Evolutionary conservation across 2,113 vertebrate genomes (phyloP).

Genomic region (Dromaius novaehollandiae): DNA sequence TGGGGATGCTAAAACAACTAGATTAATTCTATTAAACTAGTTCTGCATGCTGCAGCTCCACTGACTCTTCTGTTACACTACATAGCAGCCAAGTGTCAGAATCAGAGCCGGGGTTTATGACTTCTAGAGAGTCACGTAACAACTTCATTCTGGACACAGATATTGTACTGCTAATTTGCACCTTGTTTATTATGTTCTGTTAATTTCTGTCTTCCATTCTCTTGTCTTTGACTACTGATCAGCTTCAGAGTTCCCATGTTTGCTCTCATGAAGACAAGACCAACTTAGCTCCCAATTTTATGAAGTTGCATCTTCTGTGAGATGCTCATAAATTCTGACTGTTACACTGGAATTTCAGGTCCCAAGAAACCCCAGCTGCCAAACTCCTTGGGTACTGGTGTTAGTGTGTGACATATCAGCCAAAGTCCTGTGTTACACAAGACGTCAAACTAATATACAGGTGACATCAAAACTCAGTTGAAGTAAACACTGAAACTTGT

Average conservation of each 20-base stretch:
- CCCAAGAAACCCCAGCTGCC: too few species aligned
- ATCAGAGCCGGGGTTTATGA: rapidly evolving
- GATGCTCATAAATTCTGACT: neutral
- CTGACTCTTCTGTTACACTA: neutral
- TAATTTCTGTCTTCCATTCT: neutral
- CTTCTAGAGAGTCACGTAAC: neutral
- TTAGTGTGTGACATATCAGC: neutral
- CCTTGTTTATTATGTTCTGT: neutral
- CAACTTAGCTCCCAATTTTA: neutral
- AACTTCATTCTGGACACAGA: neutral
- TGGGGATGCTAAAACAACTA: neutral
- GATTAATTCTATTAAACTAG: neutral
- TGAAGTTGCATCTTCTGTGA: neutral
- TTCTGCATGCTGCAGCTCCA: neutral
- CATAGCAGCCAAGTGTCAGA: neutral
- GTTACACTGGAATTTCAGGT: neutral
- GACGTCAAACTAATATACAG: neutral
- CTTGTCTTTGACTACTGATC: neutral
- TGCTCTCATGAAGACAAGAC: neutral
- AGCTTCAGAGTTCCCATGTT: neutral
- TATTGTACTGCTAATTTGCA: neutral
- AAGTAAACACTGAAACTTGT: neutral
- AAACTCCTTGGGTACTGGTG: neutral
- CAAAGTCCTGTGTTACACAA: neutral
- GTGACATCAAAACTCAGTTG: neutral